Evolutionary conservation across 2,113 vertebrate species (phyloP), one percentile per base, ranked within the genome.

Genomic region (Rallus limicola): DNA sequence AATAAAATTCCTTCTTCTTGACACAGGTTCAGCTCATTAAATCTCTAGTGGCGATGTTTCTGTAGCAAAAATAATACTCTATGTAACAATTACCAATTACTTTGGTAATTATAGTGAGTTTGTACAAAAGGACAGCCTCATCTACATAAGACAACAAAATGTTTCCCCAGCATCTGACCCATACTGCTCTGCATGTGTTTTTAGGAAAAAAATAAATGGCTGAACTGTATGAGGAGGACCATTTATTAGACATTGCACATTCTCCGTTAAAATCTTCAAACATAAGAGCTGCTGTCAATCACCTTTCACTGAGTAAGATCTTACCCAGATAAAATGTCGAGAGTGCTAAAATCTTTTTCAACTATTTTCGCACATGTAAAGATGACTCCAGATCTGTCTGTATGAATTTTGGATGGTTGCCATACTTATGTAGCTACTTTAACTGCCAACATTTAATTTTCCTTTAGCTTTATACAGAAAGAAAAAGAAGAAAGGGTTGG

Each of bases 391-490:
- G 65, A 86, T 71, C 60, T 82, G 71, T 79, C 92, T 92, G 84
- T 69, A 82, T 95, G 82, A 77, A 34, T 87, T 71, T 82, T 94
- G 79, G 95, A 94, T 60, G 36, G 29, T 89, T 96, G 95, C 94
- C 96, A 97, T 46, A 90, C 86, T 85, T 95, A 92, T 95, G 93
- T 83, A 96, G 82, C 34, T 95, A 65, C 82, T 91, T 90, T 79
- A 92, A 87, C 91, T 95, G 93, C 94, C 95, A 97, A 62, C 83
- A 74, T 93, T 91, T 82, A 85, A 89, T 81, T 92, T 96, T 87
- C 29, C n/a, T 94, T 97, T 92, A 86, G 63, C 13, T 97, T 74
- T 86, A 34, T 40, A 52, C 90, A 59, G 72, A 95, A 90, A 84
- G 72, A 77, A 60, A 86, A 38, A 19, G 67, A 79, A 70, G 13